A percentile compares a stretch with the other conserved stretches of the same genome.
Conservation (phyloP, 2,888 invertebrate genomes). For the Drosophila merina region DNA sequence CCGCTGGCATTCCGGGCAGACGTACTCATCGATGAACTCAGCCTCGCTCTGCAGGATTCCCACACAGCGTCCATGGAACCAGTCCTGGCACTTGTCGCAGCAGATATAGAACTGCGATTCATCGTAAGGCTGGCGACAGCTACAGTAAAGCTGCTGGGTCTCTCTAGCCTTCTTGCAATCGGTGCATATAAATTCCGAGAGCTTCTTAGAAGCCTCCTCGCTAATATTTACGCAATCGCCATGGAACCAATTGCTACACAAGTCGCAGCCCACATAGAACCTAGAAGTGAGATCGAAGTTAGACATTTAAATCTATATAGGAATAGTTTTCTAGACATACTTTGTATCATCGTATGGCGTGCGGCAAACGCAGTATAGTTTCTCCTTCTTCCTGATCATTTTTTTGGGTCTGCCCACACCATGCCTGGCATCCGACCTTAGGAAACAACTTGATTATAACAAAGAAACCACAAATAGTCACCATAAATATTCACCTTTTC, state of each 20-base stretch:
- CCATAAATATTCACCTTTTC: conserved; percentile 46
- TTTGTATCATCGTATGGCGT: conserved; percentile 98
- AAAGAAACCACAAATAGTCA: background rate
- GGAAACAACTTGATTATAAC: background rate
- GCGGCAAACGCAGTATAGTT: conserved; percentile 95
- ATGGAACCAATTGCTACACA: conserved; percentile 99
- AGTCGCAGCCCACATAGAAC: conserved; percentile 98
- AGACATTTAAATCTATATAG: background rate
- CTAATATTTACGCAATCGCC: conserved; percentile 97
- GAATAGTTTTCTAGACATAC: conserved; percentile 83
- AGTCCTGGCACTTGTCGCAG: conserved; percentile 99
- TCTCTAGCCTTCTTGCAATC: conserved; percentile 94
- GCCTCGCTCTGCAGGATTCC: conserved; percentile 97
- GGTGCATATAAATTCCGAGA: conserved; percentile 95
- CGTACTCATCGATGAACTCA: conserved; percentile 97
- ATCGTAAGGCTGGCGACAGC: conserved; percentile 98
- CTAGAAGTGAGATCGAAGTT: conserved; percentile 83
- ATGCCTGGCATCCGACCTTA: conserved; percentile 42
- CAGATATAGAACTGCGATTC: conserved; percentile 99
- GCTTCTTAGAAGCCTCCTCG: conserved; percentile 94
- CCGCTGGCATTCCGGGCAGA: conserved; percentile 97
- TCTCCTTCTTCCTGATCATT: conserved; percentile 87
- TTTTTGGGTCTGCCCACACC: conserved; percentile 63
- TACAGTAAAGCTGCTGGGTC: conserved; percentile 96
- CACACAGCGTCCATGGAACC: conserved; percentile 99